Evolutionary conservation across 2,113 vertebrate species (phyloP).

Genomic region (Vimba vimba): DNA sequence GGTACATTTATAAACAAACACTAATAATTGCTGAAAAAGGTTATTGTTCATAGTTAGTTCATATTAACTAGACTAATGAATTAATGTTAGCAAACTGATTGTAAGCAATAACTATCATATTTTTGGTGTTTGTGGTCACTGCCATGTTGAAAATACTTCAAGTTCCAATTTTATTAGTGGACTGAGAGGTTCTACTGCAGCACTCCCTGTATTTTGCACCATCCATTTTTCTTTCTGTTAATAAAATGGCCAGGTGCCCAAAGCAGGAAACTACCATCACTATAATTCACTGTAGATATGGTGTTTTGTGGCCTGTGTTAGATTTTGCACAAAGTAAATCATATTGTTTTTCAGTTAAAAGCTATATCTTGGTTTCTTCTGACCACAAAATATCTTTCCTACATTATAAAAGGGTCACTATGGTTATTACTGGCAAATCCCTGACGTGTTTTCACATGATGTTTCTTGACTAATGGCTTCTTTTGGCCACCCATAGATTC

Average conservation of each 20-base stretch:
- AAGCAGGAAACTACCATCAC: constrained; percentile 7
- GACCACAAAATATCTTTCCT: background rate
- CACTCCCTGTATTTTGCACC: background rate
- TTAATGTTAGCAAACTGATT: background rate
- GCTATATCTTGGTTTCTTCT: background rate
- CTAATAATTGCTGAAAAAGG: background rate
- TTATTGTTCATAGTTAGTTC: background rate
- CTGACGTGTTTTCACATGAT: background rate
- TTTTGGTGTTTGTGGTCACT: background rate
- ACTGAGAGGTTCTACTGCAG: background rate
- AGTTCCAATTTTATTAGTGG: background rate
- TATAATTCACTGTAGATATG: background rate
- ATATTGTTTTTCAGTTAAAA: background rate
- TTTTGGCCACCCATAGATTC: constrained; percentile 6
- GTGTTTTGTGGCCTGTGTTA: background rate
- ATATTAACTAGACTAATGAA: background rate
- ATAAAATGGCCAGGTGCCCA: background rate
- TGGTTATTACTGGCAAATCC: constrained; percentile 9
- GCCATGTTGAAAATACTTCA: background rate
- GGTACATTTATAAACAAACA: background rate
- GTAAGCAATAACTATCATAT: background rate
- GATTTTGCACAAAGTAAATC: constrained; percentile 3
- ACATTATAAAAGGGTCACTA: background rate
- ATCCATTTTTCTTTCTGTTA: background rate
- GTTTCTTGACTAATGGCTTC: background rate